Evolutionary conservation across 2,888 invertebrate species (phyloP).

Genomic region (Cantharis flavilabris): DNA sequence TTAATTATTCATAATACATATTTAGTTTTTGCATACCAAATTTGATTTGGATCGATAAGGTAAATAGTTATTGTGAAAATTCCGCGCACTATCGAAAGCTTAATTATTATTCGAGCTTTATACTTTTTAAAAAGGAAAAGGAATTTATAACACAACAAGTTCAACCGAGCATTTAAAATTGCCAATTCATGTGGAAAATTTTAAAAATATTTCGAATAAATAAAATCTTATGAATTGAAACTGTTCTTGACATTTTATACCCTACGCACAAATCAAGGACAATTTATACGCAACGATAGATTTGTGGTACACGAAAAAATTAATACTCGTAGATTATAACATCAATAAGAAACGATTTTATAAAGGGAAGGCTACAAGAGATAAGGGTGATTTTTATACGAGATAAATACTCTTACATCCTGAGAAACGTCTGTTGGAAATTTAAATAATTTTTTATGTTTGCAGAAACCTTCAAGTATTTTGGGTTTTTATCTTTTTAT

Average conservation of each 20-base stretch:
- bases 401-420: slow-evolving; percentile 1
- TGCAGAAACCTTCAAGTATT: slow-evolving; percentile 12
- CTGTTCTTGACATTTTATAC: slow-evolving; percentile 18
- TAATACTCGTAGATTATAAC: slow-evolving; percentile 27
- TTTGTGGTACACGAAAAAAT: slow-evolving; percentile 18
- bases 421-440: slow-evolving; percentile 5
- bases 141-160: slow-evolving; percentile 4
- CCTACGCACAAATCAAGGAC: slow-evolving; percentile 6
- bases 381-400: slow-evolving; percentile 1
- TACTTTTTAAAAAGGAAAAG: not conserved
- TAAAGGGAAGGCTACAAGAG: not conserved
- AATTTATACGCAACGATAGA: slow-evolving; percentile 22
- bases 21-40: not conserved
- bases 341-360: slow-evolving; percentile 10
- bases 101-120: not conserved
- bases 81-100: not conserved
- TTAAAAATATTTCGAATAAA: slow-evolving; percentile 28
- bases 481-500: slow-evolving; percentile 28
- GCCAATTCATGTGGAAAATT: slow-evolving; percentile 20
- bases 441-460: slow-evolving; percentile 24
- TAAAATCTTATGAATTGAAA: slow-evolving; percentile 8
- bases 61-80: not conserved
- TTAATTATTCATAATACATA: not conserved
- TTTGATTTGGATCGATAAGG: not conserved
- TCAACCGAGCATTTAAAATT: slow-evolving; percentile 20